Conservation (phyloP, 2,797 vertebrate species). For the Yasuhikotakia modesta region DNA sequence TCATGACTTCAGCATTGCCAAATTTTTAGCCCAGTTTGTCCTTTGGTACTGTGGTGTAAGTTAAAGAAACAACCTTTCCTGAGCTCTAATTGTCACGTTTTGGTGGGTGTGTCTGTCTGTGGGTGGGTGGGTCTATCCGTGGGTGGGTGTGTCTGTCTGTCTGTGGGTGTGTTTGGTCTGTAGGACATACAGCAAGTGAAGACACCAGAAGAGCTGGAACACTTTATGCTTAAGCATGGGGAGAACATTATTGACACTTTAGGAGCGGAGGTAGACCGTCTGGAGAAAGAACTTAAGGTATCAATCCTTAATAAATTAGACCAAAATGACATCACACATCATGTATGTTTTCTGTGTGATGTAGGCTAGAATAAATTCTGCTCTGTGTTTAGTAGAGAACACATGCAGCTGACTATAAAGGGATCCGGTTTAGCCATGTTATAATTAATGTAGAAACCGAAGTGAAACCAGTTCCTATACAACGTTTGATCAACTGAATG, state of each 20-base stretch:
- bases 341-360: not conserved
- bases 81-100: not conserved
- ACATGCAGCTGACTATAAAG: no score
- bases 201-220: slow-evolving; percentile 92
- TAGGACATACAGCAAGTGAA: slow-evolving; percentile 98
- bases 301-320: not conserved
- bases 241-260: slow-evolving; percentile 97
- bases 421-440: no score
- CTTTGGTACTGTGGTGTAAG: not conserved
- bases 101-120: not conserved
- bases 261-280: slow-evolving; percentile 94
- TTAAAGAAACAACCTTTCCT: not conserved
- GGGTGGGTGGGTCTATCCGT: not conserved
- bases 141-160: no score
- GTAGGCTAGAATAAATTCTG: no score
- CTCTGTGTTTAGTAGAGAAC: no score
- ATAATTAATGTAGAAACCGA: no score
- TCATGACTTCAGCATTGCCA: not conserved
- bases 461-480: no score
- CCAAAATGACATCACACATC: not conserved
- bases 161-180: no score
- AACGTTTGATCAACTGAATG: no score
- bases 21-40: not conserved
- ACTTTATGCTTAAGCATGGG: slow-evolving; percentile 96
- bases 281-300: slow-evolving; percentile 98